Evolutionary conservation across 2,888 invertebrate species (phyloP).

Genomic region (Ichneumoninae sp.): DNA sequence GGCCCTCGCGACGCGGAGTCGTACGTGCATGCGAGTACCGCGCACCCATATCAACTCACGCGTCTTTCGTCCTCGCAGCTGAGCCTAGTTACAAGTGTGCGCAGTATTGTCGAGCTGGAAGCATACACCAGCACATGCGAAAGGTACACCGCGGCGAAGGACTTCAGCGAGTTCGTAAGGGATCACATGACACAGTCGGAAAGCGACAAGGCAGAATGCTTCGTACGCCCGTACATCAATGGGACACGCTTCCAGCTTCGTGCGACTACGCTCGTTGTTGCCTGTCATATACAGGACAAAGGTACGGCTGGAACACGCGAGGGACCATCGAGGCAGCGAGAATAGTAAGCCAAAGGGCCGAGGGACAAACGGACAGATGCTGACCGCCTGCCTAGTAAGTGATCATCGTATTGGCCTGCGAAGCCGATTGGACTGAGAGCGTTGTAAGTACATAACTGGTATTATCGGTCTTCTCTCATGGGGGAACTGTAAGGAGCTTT

Average conservation of each 20-base stretch:
- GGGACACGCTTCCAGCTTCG: slow-evolving; percentile 74
- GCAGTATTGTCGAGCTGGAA: slow-evolving; percentile 38
- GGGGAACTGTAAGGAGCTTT: not conserved
- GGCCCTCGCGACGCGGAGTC: slow-evolving; percentile 41
- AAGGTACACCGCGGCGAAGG: slow-evolving; percentile 17
- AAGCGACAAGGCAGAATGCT: slow-evolving; percentile 21
- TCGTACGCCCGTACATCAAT: slow-evolving; percentile 73
- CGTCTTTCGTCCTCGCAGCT: slow-evolving; percentile 12
- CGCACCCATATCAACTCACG: slow-evolving; percentile 28
- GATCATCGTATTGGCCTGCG: not conserved
- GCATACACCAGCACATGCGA: slow-evolving; percentile 22
- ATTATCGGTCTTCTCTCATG: not conserved
- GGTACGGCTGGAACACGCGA: slow-evolving; percentile 1
- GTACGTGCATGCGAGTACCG: slow-evolving; percentile 44
- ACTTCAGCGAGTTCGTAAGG: slow-evolving; percentile 13
- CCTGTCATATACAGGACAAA: slow-evolving; percentile 67
- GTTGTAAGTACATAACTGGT: not conserved
- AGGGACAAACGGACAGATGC: not conserved
- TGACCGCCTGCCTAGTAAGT: not conserved
- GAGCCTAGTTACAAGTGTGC: slow-evolving; percentile 11
- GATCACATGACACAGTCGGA: slow-evolving; percentile 5
- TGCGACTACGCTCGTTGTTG: slow-evolving; percentile 71
- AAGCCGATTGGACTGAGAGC: not conserved
- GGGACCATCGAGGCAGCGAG: slow-evolving; percentile 2
- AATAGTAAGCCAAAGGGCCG: not conserved